Conservation (phyloP, 2,113 vertebrate species). For the Diadophis punctatus region DNA sequence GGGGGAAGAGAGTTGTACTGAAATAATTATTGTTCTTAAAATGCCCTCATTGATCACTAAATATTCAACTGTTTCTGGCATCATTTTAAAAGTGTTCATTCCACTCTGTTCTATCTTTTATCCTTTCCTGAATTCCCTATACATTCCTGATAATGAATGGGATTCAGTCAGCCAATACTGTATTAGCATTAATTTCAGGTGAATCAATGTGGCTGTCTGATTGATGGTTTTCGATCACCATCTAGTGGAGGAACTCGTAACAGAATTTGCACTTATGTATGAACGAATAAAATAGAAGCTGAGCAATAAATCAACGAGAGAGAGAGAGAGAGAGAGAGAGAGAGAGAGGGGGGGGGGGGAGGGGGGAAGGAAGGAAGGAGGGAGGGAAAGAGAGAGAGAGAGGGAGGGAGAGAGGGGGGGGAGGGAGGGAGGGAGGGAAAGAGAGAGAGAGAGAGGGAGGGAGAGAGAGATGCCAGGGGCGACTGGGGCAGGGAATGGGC, state of each 20-base stretch:
- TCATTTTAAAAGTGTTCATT: background rate
- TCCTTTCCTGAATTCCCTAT: background rate
- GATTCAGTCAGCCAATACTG: background rate
- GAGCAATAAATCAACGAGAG: background rate
- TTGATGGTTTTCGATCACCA: slow-evolving; percentile 6
- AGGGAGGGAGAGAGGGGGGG: no score
- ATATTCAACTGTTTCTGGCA: background rate
- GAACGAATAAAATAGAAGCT: background rate
- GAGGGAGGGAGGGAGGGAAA: no score
- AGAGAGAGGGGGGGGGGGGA: no score
- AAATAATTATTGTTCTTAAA: background rate
- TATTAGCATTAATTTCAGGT: background rate
- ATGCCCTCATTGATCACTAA: background rate
- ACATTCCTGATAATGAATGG: background rate
- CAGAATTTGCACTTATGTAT: background rate
- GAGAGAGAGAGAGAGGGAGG: no score
- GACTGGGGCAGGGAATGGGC: no score
- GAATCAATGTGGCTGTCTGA: no score
- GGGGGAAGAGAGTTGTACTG: background rate
- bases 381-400: background rate
- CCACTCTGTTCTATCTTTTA: background rate
- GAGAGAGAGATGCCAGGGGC: no score
- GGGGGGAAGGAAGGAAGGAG: no score
- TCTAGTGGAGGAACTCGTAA: background rate
- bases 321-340: background rate